Evolutionary conservation across 2,113 vertebrate species (phyloP), one percentile per base, ranked within the genome.

Genomic region (Empidonax alnorum): DNA sequence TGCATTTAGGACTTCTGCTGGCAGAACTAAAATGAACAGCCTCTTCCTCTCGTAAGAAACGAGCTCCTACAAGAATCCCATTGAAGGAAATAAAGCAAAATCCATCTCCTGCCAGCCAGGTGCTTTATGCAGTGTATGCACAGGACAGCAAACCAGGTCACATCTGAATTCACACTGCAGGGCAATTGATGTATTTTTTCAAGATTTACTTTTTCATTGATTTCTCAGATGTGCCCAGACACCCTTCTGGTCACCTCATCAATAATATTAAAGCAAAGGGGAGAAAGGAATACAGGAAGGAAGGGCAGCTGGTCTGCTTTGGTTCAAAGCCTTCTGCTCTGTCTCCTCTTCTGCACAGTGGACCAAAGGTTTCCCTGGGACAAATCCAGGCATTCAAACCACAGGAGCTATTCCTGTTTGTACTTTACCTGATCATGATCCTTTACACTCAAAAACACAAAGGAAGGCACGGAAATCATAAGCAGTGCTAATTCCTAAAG

Each of bases 121-220:
- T 67, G 31, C 18, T 58, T 61, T 28, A 18, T 21, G 23, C 39
- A 73, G 46, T 39, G 24, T 19, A 74, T 9, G 59, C 7, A 68
- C 3, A 18, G 47, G 24, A 44, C 10, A 65, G 88, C 25, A 93
- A 94, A 77, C 0, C 76, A 79, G 84, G 47, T 74, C 84, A 91
- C 49, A 62, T 90, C 93, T 82, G 46, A 35, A 86, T 82, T 81
- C 65, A 77, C 15, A 23, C 14, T 25, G 30, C 30, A 63, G 35
- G 86, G 79, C 25, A 62, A 89, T 31, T 33, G 59, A 81, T 93
- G 67, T 68, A 35, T 76, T 69, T 74, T 63, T 75, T 69, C 59
- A 71, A 84, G 56, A 88, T 94, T 92, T 85, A 69, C 25, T 75
- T 86, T 88, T 89, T 63, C 41, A 89, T 88, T 86, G 72, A 82